Conservation (phyloP, 1,140 invertebrate species). For the Helicorthomorpha holstii region DNA sequence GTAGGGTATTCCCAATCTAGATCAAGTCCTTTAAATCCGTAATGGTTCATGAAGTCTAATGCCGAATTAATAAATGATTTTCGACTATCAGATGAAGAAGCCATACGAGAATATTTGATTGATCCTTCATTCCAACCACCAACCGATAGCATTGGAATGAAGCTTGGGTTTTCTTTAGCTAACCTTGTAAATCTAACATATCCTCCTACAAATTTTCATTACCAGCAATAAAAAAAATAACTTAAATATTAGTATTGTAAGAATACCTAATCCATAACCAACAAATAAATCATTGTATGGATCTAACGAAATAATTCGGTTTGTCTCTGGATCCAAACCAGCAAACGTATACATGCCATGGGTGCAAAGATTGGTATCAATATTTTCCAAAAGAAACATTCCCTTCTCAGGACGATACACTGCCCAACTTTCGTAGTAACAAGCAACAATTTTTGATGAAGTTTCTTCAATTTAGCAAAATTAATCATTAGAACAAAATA, state of each 20-base stretch:
- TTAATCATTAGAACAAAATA: too few species aligned
- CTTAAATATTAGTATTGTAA: not conserved
- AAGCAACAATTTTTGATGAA: too few species aligned
- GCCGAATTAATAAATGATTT: constrained; percentile 38
- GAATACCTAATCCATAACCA: not conserved
- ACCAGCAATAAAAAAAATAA: not conserved
- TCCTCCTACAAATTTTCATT: not conserved
- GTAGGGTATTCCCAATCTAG: constrained; percentile 48
- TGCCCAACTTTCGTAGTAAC: constrained; percentile 76
- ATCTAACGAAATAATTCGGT: not conserved
- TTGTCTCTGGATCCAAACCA: constrained; percentile 43
- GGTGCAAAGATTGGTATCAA: constrained; percentile 62
- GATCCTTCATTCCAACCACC: constrained; percentile 32
- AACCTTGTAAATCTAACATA: not conserved
- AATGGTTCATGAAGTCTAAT: constrained; percentile 33
- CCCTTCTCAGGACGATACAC: constrained; percentile 62
- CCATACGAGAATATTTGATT: constrained; percentile 30
- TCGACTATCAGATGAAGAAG: constrained; percentile 17
- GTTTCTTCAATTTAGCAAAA: too few species aligned
- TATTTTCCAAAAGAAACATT: constrained; percentile 64
- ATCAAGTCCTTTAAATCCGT: constrained; percentile 41
- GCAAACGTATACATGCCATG: constrained; percentile 80
- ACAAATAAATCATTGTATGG: not conserved
- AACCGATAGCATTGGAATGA: constrained; percentile 29
- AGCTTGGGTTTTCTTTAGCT: constrained; percentile 20